These are phyloP conservation scores for Neocrepidodera transversa DNA, from an alignment of 2,888 invertebrate species.

Conservation along the genomic window DNA sequence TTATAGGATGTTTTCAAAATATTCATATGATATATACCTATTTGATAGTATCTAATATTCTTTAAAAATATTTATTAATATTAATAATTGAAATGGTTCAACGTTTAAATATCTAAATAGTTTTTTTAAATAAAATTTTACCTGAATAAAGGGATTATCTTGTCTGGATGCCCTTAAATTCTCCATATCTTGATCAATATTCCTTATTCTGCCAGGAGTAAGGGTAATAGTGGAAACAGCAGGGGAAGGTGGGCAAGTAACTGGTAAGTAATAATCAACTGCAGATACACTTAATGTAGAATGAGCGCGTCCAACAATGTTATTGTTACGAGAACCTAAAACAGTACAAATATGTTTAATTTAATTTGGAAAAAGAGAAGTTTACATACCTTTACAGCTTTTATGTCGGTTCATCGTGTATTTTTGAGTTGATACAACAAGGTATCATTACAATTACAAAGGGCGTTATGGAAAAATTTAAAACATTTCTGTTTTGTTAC, in stretches of 20 bases:
- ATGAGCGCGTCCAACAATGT: conserved; percentile 54
- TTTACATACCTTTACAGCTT: conserved; percentile 29
- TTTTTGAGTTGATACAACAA: background rate
- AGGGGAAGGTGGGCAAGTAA: conserved; percentile 61
- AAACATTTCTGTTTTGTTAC: conserved; percentile 2
- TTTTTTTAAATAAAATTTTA: too few relatives aligned
- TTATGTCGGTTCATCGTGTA: conserved; percentile 33
- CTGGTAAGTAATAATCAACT: conserved; percentile 58
- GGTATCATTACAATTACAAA: conserved; percentile 14
- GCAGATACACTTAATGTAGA: conserved; percentile 59
- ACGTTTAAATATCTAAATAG: too few relatives aligned
- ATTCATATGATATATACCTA: too few relatives aligned
- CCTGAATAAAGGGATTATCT: conserved; percentile 85
- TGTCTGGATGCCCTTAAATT: conserved; percentile 80
- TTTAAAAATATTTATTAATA: too few relatives aligned
- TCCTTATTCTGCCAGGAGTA: conserved; percentile 77
- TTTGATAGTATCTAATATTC: too few relatives aligned
- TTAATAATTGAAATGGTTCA: too few relatives aligned
- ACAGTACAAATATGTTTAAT: background rate
- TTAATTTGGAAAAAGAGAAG: background rate
- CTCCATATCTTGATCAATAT: conserved; percentile 86
- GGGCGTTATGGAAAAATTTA: conserved; percentile 8
- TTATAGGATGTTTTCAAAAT: too few relatives aligned
- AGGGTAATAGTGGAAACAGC: conserved; percentile 71
- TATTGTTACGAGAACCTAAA: conserved; percentile 39